These are phyloP conservation scores for Xestia rhomboidea DNA, from an alignment of 2,888 invertebrate genomes.

Conservation along the genomic window DNA sequence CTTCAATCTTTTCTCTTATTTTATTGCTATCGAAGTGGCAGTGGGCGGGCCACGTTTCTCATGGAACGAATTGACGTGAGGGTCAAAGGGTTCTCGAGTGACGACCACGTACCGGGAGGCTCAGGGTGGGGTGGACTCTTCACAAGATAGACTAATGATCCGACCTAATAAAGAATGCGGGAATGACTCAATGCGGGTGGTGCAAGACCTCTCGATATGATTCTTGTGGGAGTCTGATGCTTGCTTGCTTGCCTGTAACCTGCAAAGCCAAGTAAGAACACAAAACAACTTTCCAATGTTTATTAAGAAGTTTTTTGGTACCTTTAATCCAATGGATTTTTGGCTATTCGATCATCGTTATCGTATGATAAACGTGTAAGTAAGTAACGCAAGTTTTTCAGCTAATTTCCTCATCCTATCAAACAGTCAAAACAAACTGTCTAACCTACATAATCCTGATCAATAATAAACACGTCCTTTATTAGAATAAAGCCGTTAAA, in stretches of 20 bases:
- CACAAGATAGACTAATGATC: background rate
- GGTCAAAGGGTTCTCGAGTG: background rate
- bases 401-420: background rate
- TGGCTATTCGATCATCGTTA: background rate
- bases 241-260: no score
- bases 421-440: conserved; percentile 3
- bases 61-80: background rate
- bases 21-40: conserved; percentile 17
- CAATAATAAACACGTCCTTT: conserved; percentile 3
- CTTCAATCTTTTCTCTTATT: background rate
- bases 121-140: background rate
- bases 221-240: background rate
- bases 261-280: no score
- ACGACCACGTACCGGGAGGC: conserved; percentile 3
- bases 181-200: background rate
- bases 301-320: no score
- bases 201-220: background rate
- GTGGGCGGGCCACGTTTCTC: background rate
- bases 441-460: background rate
- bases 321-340: background rate
- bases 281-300: no score
- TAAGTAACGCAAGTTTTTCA: no score
- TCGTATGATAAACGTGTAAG: no score
- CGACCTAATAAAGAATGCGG: background rate
- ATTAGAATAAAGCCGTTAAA: conserved; percentile 30